Conservation (phyloP, 1,140 invertebrate genomes). For the Drosophila arizonae region DNA sequence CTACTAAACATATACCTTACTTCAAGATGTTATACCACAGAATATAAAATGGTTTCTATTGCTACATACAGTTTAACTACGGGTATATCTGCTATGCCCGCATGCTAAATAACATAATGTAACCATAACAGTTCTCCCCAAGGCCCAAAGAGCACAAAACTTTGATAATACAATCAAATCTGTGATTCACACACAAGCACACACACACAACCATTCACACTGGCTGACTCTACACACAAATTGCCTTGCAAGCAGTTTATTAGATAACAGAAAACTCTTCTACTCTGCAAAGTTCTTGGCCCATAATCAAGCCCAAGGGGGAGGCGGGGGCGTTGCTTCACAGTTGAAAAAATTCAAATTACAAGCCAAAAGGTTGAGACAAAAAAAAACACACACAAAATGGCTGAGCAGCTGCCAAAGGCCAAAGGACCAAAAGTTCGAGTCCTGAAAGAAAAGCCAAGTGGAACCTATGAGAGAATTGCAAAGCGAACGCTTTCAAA, state of each 20-base stretch:
- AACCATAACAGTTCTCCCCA: neutral
- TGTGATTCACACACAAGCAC: slow-evolving; percentile 2
- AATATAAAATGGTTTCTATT: no score
- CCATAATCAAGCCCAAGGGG: slow-evolving; percentile 36
- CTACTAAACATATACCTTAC: no score
- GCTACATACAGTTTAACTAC: no score
- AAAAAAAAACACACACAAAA: slow-evolving; percentile 20
- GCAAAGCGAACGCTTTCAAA: slow-evolving; percentile 32
- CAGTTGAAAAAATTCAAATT: slow-evolving; percentile 79
- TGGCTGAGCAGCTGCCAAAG: slow-evolving; percentile 45
- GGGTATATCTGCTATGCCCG: neutral
- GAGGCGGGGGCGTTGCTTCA: slow-evolving; percentile 36
- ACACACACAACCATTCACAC: neutral
- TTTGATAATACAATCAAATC: slow-evolving; percentile 48
- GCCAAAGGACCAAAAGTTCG: slow-evolving; percentile 64
- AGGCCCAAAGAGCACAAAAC: slow-evolving; percentile 35
- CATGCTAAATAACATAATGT: slow-evolving; percentile 3
- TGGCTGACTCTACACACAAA: neutral
- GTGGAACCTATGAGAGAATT: slow-evolving; percentile 29
- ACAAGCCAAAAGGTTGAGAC: slow-evolving; percentile 62
- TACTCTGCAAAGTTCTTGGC: slow-evolving; percentile 9
- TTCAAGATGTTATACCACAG: no score
- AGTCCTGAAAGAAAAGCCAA: slow-evolving; percentile 41
- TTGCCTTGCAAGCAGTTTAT: slow-evolving; percentile 49
- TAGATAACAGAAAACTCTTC: slow-evolving; percentile 75